Percentiles rank a stretch among this genome's conserved stretches.
Evolutionary conservation across 2,113 vertebrate genomes (phyloP).

Genomic region (Entomyzon cyanotis): DNA sequence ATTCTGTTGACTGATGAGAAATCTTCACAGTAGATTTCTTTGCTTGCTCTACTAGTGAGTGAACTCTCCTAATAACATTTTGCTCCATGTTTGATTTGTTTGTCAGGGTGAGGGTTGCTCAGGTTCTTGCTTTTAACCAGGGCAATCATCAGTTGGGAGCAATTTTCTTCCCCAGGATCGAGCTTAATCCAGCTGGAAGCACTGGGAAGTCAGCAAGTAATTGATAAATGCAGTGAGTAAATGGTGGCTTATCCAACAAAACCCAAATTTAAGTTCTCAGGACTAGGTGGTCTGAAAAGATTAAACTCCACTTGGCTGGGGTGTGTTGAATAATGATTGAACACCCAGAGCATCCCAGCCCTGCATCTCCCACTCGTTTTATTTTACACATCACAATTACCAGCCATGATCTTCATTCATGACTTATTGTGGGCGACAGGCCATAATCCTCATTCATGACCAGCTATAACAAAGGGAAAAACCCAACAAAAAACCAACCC

Average conservation of each 20-base stretch:
- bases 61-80: neutral
- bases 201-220: neutral
- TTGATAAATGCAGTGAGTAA: slow-evolving; percentile 28
- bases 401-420: slow-evolving; percentile 68
- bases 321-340: slow-evolving; percentile 4
- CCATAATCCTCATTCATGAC: slow-evolving; percentile 64
- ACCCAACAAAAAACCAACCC: neutral
- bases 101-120: neutral
- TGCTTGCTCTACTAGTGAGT: neutral
- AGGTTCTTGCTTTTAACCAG: neutral
- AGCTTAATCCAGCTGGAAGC: neutral
- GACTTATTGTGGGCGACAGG: slow-evolving; percentile 56
- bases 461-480: neutral
- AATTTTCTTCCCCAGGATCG: neutral
- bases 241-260: slow-evolving; percentile 5
- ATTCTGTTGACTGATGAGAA: neutral
- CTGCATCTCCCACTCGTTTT: slow-evolving; percentile 37
- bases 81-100: neutral
- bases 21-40: neutral
- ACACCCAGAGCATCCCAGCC: neutral
- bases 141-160: neutral
- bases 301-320: slow-evolving; percentile 15
- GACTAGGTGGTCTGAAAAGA: slow-evolving; percentile 35
- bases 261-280: slow-evolving; percentile 37
- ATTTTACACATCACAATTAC: slow-evolving; percentile 52